Conservation (phyloP, 2,888 invertebrate species). For the Blera fallax region DNA sequence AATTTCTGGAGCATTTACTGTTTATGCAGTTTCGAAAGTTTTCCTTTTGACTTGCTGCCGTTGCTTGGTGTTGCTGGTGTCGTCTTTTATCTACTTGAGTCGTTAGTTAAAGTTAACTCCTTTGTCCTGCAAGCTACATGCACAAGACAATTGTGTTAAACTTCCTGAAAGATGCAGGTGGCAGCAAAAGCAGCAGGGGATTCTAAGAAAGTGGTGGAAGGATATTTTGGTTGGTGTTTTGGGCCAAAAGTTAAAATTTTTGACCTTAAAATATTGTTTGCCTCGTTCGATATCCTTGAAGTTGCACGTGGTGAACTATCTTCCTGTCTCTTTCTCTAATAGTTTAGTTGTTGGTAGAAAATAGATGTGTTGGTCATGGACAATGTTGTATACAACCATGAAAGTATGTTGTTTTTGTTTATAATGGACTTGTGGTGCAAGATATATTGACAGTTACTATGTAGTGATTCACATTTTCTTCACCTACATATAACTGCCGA, state of each 20-base stretch:
- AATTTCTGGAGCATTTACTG: constrained; percentile 59
- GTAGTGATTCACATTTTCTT: constrained; percentile 3
- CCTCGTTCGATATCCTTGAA: background rate
- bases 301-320: constrained; percentile 10
- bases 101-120: constrained; percentile 28
- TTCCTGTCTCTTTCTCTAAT: background rate
- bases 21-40: constrained; percentile 62
- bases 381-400: background rate
- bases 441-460: constrained; percentile 2
- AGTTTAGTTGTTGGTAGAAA: background rate
- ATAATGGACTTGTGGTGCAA: constrained; percentile 18
- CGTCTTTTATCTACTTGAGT: constrained; percentile 33
- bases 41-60: constrained; percentile 52
- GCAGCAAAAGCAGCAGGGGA: background rate
- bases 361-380: background rate
- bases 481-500: background rate
- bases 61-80: constrained; percentile 16
- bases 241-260: constrained; percentile 38
- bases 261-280: constrained; percentile 41
- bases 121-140: background rate
- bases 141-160: constrained; percentile 18
- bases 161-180: constrained; percentile 15
- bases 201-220: background rate
- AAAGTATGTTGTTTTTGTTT: constrained; percentile 2
- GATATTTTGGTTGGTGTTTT: constrained; percentile 18